phyloP scores from a whole-genome alignment of 2,797 vertebrate species.

The Euphonia xanthogaster region DNA sequence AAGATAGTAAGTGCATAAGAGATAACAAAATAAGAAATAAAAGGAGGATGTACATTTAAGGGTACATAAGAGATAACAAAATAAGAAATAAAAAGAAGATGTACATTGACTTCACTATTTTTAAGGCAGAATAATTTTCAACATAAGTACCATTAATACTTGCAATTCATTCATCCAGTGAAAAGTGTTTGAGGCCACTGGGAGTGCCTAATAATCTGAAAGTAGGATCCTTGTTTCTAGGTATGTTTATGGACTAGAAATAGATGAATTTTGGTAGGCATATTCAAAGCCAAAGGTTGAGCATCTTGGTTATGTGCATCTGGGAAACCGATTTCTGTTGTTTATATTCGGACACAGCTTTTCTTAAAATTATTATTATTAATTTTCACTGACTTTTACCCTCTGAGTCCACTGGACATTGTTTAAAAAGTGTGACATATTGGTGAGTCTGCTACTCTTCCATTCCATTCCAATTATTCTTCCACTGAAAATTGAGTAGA shows the following conservation, averaged over 20 bases:
- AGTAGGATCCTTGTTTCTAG: neutral
- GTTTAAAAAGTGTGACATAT: neutral
- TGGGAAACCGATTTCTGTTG: neutral
- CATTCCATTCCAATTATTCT: neutral
- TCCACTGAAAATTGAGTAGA: neutral
- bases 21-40: neutral
- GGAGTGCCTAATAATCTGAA: neutral
- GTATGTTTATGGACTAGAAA: neutral
- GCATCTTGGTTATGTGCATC: neutral
- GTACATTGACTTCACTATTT: neutral
- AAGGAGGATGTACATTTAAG: neutral
- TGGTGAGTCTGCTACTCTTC: neutral
- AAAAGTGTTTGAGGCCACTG: neutral
- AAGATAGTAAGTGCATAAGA: neutral
- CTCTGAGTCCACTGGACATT: neutral
- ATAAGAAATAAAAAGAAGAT: neutral
- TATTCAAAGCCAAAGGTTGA: neutral
- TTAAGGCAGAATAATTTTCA: neutral
- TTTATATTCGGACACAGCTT: neutral
- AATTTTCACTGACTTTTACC: neutral
- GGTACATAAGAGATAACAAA: neutral
- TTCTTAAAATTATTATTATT: neutral
- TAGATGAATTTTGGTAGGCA: neutral
- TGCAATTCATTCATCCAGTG: neutral
- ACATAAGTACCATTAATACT: neutral